Evolutionary conservation across 2,888 invertebrate species (phyloP).

Genomic region (Mellilla xanthometata): DNA sequence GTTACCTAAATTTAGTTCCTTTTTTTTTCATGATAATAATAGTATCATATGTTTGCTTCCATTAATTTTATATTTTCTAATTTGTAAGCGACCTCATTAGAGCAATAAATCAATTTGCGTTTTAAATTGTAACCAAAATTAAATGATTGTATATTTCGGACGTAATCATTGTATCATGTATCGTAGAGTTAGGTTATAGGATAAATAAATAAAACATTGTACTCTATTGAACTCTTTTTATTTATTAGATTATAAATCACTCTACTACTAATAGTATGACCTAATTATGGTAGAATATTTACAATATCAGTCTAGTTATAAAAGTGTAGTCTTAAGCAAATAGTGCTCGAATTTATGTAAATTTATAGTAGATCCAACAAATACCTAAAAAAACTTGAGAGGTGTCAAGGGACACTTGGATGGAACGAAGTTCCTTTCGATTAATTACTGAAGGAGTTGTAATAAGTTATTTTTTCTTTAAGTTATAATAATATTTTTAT

Average conservation of each 20-base stretch:
- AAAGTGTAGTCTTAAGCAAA: no score
- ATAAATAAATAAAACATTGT: conserved; percentile 57
- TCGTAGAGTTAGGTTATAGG: conserved; percentile 59
- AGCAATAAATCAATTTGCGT: conserved; percentile 63
- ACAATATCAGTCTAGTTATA: no score
- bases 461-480: no score
- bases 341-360: no score
- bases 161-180: conserved; percentile 69
- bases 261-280: no score
- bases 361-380: no score
- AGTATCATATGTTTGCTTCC: conserved; percentile 67
- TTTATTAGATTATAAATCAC: neutral
- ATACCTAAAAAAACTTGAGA: no score
- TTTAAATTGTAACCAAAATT: conserved; percentile 67
- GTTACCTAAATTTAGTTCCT: conserved; percentile 42
- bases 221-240: conserved; percentile 36
- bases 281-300: no score
- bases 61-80: conserved; percentile 61
- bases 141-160: conserved; percentile 75
- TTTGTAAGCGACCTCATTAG: conserved; percentile 59
- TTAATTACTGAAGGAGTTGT: no score
- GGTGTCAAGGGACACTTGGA: no score
- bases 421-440: no score
- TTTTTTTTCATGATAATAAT: conserved; percentile 38
- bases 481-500: no score